phyloP scores from a whole-genome alignment of 1,140 invertebrate genomes.

The Eupristina koningsbergeri region DNA sequence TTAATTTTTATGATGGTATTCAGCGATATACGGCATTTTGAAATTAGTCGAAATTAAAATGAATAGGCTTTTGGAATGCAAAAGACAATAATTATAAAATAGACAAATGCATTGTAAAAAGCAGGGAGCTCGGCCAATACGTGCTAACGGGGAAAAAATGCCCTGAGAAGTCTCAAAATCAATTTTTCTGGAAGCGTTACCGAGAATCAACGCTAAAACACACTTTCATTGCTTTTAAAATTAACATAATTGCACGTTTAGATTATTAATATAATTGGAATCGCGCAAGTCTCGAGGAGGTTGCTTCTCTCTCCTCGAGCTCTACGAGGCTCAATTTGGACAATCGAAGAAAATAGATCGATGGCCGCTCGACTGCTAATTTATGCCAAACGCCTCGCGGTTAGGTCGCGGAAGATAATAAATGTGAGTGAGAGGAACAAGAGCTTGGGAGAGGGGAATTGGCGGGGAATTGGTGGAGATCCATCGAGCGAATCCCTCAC shows the following conservation, averaged over 20 bases:
- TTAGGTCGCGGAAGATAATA: constrained; percentile 12
- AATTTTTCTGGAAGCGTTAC: not conserved
- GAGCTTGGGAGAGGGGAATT: constrained; percentile 22
- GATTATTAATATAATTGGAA: constrained; percentile 2
- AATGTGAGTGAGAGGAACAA: not conserved
- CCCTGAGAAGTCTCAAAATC: not conserved
- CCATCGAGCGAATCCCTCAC: not conserved
- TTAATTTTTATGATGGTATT: not conserved
- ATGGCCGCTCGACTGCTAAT: constrained; percentile 25
- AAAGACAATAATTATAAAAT: not conserved
- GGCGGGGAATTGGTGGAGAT: too few species aligned
- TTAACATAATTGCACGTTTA: constrained; percentile 14
- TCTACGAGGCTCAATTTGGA: not conserved
- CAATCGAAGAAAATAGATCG: not conserved
- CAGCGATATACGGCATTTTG: not conserved
- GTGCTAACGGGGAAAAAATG: not conserved
- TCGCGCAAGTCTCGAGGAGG: not conserved
- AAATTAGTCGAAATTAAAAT: not conserved
- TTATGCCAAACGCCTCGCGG: constrained; percentile 41
- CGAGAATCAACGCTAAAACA: not conserved
- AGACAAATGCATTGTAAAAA: not conserved
- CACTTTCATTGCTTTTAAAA: not conserved
- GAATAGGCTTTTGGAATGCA: not conserved
- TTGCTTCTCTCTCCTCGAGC: too few species aligned
- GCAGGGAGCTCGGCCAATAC: not conserved